These are phyloP conservation scores for Sebastes reedi DNA, from an alignment of 2,797 vertebrate genomes.

Conservation along the genomic window DNA sequence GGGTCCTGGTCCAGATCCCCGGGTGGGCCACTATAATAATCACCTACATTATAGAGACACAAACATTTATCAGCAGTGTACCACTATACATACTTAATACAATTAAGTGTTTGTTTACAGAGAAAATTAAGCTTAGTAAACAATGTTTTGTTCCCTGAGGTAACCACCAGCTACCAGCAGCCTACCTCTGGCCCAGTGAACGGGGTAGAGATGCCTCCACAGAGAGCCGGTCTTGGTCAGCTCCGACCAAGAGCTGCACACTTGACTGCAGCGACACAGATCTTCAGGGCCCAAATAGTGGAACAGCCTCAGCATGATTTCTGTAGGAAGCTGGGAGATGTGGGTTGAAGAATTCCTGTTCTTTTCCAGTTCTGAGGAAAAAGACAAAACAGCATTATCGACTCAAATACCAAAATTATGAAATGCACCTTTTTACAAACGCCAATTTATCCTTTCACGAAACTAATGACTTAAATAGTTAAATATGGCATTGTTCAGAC, in stretches of 20 bases:
- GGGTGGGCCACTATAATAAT: conserved; percentile 89
- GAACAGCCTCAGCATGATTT: conserved; percentile 94
- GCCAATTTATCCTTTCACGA: background rate
- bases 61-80: background rate
- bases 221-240: conserved; percentile 91
- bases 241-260: conserved; percentile 91
- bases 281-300: conserved; percentile 90
- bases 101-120: background rate
- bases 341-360: conserved; percentile 77
- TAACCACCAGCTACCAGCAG: background rate
- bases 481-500: background rate
- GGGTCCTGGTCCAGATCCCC: conserved; percentile 88
- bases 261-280: conserved; percentile 93
- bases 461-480: background rate
- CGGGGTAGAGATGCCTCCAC: conserved; percentile 97
- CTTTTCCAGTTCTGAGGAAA: conserved; percentile 82
- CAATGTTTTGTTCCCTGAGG: background rate
- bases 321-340: conserved; percentile 91
- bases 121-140: background rate
- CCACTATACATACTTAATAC: background rate
- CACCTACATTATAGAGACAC: conserved; percentile 76
- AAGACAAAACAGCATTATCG: background rate
- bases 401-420: background rate
- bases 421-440: background rate
- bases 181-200: conserved; percentile 95